These are phyloP conservation scores for Pseudopodoces humilis DNA, from an alignment of 2,113 vertebrate genomes.

Conservation along the genomic window DNA sequence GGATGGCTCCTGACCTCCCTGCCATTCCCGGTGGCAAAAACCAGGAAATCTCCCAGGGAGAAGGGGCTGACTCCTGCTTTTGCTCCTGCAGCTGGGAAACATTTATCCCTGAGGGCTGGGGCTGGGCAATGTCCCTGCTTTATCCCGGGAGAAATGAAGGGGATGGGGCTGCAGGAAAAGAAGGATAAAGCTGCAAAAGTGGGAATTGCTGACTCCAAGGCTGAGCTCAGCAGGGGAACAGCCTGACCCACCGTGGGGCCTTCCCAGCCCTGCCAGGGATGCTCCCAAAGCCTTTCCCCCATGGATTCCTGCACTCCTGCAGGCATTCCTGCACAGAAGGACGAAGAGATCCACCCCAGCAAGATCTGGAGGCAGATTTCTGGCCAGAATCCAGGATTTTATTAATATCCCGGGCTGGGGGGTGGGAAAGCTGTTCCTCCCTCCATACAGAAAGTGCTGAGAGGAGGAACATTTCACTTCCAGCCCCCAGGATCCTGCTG, in stretches of 20 bases:
- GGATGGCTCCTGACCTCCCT: background rate
- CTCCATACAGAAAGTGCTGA: background rate
- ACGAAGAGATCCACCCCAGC: background rate
- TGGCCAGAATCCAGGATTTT: background rate
- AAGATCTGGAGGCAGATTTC: background rate
- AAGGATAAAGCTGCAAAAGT: background rate
- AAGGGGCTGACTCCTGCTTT: background rate
- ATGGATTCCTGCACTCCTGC: background rate
- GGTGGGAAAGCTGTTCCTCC: background rate
- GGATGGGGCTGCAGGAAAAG: background rate
- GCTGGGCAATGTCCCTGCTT: background rate
- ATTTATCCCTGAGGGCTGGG: background rate
- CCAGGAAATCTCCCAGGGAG: background rate
- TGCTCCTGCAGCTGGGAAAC: background rate
- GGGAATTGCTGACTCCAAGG: background rate
- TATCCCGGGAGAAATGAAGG: background rate
- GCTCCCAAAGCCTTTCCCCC: background rate
- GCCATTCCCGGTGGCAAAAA: background rate
- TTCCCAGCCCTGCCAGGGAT: background rate
- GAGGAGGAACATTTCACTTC: background rate
- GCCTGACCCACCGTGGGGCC: background rate
- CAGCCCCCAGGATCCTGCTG: background rate
- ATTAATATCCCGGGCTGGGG: constrained; percentile 8
- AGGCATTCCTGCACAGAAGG: background rate
- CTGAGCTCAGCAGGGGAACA: background rate